These are phyloP conservation scores for Pollimyrus isidori DNA, from an alignment of 2,113 vertebrate species.

Conservation along the genomic window DNA sequence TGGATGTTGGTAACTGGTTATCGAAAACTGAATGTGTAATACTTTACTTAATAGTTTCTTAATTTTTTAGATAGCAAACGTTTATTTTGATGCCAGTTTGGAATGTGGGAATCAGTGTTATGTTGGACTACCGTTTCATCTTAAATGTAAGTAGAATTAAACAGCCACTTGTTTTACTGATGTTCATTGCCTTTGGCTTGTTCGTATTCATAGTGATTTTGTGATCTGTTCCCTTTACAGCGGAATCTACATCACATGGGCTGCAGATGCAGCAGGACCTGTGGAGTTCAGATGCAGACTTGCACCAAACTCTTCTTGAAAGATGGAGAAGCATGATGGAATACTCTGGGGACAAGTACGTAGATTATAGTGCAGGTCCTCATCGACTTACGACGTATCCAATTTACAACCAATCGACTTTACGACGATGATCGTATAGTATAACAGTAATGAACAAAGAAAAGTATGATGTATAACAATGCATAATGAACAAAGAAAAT, in stretches of 20 bases:
- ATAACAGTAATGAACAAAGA: no score
- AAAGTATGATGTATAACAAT: no score
- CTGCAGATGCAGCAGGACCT: slow-evolving; percentile 78
- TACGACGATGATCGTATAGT: no score
- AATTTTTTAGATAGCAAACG: slow-evolving; percentile 83
- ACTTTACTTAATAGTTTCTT: not conserved
- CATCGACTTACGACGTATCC: no score
- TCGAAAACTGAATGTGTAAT: not conserved
- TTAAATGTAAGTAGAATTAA: slow-evolving; percentile 76
- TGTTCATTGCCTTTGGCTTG: not conserved
- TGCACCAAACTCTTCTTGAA: slow-evolving; percentile 80
- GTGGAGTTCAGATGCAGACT: slow-evolving; percentile 87
- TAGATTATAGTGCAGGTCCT: not conserved
- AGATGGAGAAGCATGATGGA: slow-evolving; percentile 81
- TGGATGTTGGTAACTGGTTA: not conserved
- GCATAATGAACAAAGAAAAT: no score
- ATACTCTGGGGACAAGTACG: slow-evolving; percentile 73
- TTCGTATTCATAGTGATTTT: not conserved
- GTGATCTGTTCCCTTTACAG: slow-evolving; percentile 42
- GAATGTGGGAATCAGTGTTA: slow-evolving; percentile 92
- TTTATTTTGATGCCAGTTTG: slow-evolving; percentile 92
- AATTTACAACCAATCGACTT: no score
- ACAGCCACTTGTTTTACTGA: not conserved
- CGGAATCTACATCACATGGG: slow-evolving; percentile 73
- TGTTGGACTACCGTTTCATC: slow-evolving; percentile 84